These are phyloP conservation scores for Carettochelys insculpta DNA, from an alignment of 2,113 vertebrate genomes.

Conservation along the genomic window DNA sequence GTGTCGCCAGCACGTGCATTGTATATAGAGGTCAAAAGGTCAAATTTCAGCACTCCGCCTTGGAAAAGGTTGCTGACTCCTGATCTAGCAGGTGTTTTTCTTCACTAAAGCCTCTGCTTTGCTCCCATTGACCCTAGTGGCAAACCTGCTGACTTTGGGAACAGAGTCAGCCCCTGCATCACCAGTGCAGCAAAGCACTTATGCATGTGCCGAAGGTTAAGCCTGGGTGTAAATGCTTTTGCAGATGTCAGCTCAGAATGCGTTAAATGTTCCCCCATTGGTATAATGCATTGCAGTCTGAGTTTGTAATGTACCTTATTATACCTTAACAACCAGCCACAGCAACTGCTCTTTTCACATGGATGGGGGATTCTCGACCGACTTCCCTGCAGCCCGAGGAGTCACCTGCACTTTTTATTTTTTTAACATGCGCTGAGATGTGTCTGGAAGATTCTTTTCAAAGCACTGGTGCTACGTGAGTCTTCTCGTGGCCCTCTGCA, in stretches of 20 bases:
- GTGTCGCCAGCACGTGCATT: too few relatives aligned
- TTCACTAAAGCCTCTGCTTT: conserved; percentile 6
- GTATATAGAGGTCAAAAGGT: too few relatives aligned
- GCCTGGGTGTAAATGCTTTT: conserved; percentile 5
- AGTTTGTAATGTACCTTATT: background rate
- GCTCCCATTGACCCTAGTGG: background rate
- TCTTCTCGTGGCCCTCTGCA: background rate
- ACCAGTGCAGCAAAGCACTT: background rate
- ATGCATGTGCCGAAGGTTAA: conserved; percentile 39
- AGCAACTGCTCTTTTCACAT: background rate
- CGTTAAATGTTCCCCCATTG: fast-evolving
- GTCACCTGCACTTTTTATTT: fast-evolving
- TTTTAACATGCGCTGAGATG: background rate
- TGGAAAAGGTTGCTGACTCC: too few relatives aligned
- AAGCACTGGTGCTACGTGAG: background rate
- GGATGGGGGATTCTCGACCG: background rate
- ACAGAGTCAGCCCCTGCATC: background rate
- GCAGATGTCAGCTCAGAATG: background rate
- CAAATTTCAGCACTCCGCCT: too few relatives aligned
- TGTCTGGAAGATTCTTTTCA: background rate
- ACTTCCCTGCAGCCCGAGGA: background rate
- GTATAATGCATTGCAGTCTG: background rate
- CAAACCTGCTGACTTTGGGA: conserved; percentile 37
- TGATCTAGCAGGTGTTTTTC: background rate
- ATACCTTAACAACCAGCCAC: fast-evolving